These are phyloP conservation scores for Macrobrachium rosenbergii DNA, from an alignment of 1,140 invertebrate genomes.

Conservation along the genomic window DNA sequence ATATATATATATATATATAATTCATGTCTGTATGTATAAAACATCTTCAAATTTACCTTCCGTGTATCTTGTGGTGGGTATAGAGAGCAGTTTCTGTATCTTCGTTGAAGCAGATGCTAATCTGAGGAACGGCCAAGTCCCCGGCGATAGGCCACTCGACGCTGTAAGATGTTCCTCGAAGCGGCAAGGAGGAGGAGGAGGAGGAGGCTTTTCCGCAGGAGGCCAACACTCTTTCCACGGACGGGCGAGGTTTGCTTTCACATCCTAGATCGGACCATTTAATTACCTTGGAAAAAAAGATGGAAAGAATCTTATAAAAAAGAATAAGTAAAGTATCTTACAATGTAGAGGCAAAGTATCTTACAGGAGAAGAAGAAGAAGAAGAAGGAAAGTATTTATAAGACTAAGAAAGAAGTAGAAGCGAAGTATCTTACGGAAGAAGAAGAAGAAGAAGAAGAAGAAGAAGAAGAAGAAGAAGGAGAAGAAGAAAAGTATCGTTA, in stretches of 20 bases:
- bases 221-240: background rate
- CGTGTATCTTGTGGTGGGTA: background rate
- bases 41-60: constrained; percentile 6
- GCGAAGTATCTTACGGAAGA: too few species aligned
- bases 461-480: too few species aligned
- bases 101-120: constrained; percentile 31
- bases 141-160: constrained; percentile 2
- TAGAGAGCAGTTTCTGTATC: constrained; percentile 2
- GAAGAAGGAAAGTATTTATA: background rate
- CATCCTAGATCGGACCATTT: constrained; percentile 12
- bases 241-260: background rate
- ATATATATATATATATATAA: background rate
- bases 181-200: background rate
- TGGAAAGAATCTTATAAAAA: background rate
- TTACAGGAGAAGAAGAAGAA: background rate
- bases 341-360: too few species aligned
- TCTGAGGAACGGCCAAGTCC: background rate
- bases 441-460: too few species aligned
- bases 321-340: too few species aligned
- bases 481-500: too few species aligned
- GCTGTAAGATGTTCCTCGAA: background rate
- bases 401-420: too few species aligned
- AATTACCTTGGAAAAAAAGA: background rate
- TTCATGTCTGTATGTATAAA: background rate
- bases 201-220: background rate